Percentiles rank a stretch among this genome's conserved stretches.
These are phyloP conservation scores for Nestor notabilis DNA, from an alignment of 2,113 vertebrate genomes.

Conservation along the genomic window DNA sequence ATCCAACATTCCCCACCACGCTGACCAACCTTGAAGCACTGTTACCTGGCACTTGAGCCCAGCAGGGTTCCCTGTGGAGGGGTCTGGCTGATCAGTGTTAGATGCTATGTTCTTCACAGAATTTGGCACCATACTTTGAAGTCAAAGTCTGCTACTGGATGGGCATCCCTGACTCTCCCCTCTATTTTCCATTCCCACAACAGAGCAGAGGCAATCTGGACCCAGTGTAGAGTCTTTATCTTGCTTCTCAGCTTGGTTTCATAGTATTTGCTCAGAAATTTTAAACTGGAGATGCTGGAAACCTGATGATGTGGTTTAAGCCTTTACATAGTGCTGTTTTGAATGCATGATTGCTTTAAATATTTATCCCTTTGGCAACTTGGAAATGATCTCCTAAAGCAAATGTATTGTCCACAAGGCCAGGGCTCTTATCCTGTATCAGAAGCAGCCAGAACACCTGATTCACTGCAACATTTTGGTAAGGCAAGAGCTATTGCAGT, in stretches of 20 bases:
- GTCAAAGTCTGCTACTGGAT: neutral
- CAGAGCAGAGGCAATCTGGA: neutral
- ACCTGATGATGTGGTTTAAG: neutral
- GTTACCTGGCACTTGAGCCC: no score
- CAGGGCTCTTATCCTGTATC: neutral
- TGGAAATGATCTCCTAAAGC: neutral
- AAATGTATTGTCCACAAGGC: neutral
- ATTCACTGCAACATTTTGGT: neutral
- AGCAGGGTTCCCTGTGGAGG: fast-evolving
- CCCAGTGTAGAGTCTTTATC: fast-evolving
- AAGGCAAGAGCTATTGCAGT: neutral
- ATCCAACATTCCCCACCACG: neutral
- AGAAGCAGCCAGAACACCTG: neutral
- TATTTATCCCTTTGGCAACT: neutral
- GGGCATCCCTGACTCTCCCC: neutral
- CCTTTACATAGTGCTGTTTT: neutral
- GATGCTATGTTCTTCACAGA: neutral
- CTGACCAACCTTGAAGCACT: neutral
- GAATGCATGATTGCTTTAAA: neutral
- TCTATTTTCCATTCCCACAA: neutral
- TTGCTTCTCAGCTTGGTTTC: neutral
- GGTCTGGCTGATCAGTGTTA: fast-evolving
- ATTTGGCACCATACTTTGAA: neutral
- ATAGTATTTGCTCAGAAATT: neutral
- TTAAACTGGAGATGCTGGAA: neutral